A percentile compares a stretch with the other conserved stretches of the same genome.
Evolutionary conservation across 1,140 invertebrate genomes (phyloP).

Genomic region (Apis mellifera): Amel_HAv3.1 CM009940.2:3157001-3157500

Average conservation of each 20-base stretch:
- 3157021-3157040: slow-evolving; percentile 35
- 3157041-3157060: slow-evolving; percentile 45
- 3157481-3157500: too few relatives aligned
- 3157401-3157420: too few relatives aligned
- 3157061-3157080: slow-evolving; percentile 37
- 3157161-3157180: slow-evolving; percentile 46
- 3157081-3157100: slow-evolving; percentile 34
- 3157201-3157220: slow-evolving; percentile 58
- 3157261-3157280: slow-evolving; percentile 29
- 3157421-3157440: too few relatives aligned
- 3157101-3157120: slow-evolving; percentile 14
- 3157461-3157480: too few relatives aligned
- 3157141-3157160: neutral
- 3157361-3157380: neutral
- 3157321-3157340: slow-evolving; percentile 1
- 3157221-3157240: slow-evolving; percentile 32
- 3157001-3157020: neutral
- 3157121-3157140: neutral
- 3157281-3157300: slow-evolving; percentile 48
- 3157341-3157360: neutral
- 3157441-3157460: too few relatives aligned
- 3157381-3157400: too few relatives aligned
- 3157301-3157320: slow-evolving; percentile 51
- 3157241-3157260: slow-evolving; percentile 35
- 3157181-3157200: slow-evolving; percentile 46